phyloP scores from a whole-genome alignment of 2,888 invertebrate genomes.

The Mythimna ferrago region DNA sequence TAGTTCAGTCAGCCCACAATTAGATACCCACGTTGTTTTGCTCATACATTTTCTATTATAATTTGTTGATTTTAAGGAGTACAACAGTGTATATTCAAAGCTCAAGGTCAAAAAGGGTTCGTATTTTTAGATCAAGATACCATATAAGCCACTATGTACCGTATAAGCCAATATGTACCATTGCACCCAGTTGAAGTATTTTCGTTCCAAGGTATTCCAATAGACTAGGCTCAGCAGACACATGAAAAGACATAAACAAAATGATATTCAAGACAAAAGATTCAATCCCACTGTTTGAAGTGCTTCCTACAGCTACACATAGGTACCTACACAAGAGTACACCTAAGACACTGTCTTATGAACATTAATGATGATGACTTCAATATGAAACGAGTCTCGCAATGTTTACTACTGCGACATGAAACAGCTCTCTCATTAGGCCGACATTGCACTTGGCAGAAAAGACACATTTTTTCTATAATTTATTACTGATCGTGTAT shows the following conservation, averaged over 20 bases:
- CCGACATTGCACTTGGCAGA: slow-evolving; percentile 64
- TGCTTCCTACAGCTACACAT: neutral
- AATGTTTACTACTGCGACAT: slow-evolving; percentile 42
- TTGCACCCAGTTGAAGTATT: too few species aligned
- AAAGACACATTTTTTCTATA: slow-evolving; percentile 54
- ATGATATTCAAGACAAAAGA: neutral
- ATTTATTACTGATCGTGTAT: slow-evolving; percentile 54
- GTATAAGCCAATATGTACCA: too few species aligned
- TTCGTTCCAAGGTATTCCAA: neutral
- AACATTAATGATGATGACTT: slow-evolving; percentile 41
- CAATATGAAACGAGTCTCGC: slow-evolving; percentile 48
- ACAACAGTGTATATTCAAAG: too few species aligned
- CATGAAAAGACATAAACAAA: neutral
- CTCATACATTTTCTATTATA: too few species aligned
- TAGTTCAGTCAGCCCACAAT: too few species aligned
- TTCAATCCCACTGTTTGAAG: slow-evolving; percentile 4
- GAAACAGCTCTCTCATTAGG: slow-evolving; percentile 55
- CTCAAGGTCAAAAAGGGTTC: too few species aligned
- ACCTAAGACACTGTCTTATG: slow-evolving; percentile 12
- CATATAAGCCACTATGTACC: too few species aligned
- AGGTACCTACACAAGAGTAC: neutral
- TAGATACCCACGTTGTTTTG: too few species aligned
- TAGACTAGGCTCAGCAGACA: neutral
- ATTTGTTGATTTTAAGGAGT: too few species aligned
- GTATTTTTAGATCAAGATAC: neutral